phyloP scores from a whole-genome alignment of 2,888 invertebrate genomes.

The Eretmocerus hayati region DNA sequence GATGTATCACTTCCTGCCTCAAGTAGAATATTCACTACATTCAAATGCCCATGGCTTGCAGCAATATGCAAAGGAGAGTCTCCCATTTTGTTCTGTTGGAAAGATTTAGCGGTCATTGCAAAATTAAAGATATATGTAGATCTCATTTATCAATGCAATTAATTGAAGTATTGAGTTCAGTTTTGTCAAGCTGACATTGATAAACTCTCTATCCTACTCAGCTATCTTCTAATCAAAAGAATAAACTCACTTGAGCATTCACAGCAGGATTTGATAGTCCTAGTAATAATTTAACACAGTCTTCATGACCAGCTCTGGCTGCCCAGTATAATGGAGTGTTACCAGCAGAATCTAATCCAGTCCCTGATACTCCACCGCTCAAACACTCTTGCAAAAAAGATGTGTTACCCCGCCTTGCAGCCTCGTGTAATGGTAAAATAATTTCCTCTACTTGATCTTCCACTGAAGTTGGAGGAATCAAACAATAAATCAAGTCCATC shows the following conservation, averaged over 20 bases:
- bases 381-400: constrained; percentile 55
- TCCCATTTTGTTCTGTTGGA: constrained; percentile 56
- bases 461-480: constrained; percentile 46
- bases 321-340: constrained; percentile 63
- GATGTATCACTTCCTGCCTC: constrained; percentile 49
- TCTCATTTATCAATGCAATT: background rate
- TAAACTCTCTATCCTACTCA: no score
- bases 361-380: constrained; percentile 56
- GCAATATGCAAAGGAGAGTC: constrained; percentile 60
- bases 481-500: background rate
- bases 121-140: background rate
- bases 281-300: constrained; percentile 52
- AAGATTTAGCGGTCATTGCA: background rate
- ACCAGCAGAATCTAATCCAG: constrained; percentile 58
- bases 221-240: no score
- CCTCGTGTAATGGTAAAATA: constrained; percentile 59
- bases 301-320: constrained; percentile 55
- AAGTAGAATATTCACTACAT: constrained; percentile 51
- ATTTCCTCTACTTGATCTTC: constrained; percentile 54
- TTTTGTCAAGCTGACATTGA: no score
- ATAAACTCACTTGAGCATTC: constrained; percentile 39
- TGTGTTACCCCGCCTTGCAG: constrained; percentile 58
- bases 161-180: background rate
- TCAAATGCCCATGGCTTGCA: constrained; percentile 54
- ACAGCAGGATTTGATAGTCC: constrained; percentile 43